Conservation (phyloP, 2,888 invertebrate species). For the Cecidostiba fungosa region DNA sequence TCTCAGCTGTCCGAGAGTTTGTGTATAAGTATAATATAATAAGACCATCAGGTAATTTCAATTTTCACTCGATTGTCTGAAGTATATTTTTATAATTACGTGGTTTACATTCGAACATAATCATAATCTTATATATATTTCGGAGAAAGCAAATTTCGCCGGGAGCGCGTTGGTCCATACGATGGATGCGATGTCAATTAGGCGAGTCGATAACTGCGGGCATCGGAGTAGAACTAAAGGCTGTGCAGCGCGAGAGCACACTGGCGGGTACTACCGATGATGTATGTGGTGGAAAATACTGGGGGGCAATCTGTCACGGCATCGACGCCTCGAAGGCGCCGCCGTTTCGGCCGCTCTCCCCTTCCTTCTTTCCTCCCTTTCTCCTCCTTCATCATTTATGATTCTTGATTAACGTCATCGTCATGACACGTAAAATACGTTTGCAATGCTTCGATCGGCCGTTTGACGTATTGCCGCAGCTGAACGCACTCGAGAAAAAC, state of each 20-base stretch:
- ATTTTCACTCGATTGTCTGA: background rate
- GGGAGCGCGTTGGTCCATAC: background rate
- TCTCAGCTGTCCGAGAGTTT: slow-evolving; percentile 45
- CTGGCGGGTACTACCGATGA: slow-evolving; percentile 71
- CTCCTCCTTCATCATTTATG: slow-evolving; percentile 63
- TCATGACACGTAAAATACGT: slow-evolving; percentile 61
- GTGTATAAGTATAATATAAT: slow-evolving; percentile 45
- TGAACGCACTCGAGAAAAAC: background rate
- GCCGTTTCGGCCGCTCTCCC: slow-evolving; percentile 57
- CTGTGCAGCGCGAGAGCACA: slow-evolving; percentile 62
- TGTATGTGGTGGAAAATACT: slow-evolving; percentile 80
- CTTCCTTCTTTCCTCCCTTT: slow-evolving; percentile 51
- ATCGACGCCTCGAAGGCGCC: slow-evolving; percentile 76
- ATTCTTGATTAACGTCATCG: slow-evolving; percentile 63
- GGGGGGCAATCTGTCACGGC: slow-evolving; percentile 78
- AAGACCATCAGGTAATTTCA: slow-evolving; percentile 47
- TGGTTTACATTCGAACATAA: background rate
- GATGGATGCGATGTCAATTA: slow-evolving; percentile 74
- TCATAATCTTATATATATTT: slow-evolving; percentile 17
- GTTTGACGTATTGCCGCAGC: slow-evolving; percentile 41
- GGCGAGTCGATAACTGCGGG: slow-evolving; percentile 72
- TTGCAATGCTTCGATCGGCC: slow-evolving; percentile 31
- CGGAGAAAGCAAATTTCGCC: slow-evolving; percentile 51
- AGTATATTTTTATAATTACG: background rate
- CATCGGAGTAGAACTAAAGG: slow-evolving; percentile 77